Conservation (phyloP, 2,797 vertebrate genomes). For the Pteronotus mesoamericanus region DNA sequence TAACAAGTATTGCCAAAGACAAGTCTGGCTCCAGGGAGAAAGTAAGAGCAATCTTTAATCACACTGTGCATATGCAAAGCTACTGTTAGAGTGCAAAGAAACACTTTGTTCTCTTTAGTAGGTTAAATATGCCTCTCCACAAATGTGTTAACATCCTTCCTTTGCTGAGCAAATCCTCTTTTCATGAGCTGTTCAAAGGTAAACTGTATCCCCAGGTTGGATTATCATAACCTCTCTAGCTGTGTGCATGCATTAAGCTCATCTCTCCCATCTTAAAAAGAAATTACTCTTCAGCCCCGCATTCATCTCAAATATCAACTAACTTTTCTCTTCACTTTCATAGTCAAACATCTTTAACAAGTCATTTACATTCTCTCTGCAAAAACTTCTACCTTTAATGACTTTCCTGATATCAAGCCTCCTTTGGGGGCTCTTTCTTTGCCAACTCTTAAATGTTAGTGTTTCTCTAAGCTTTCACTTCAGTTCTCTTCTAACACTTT, state of each 20-base stretch:
- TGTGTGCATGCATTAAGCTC: constrained; percentile 41
- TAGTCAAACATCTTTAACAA: constrained; percentile 14
- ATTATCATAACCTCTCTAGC: constrained; percentile 63
- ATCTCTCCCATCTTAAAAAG: constrained; percentile 45
- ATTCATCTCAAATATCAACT: constrained; percentile 37
- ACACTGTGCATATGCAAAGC: constrained; percentile 58
- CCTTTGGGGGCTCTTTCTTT: not conserved
- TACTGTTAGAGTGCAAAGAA: constrained; percentile 48
- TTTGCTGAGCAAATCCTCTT: constrained; percentile 69
- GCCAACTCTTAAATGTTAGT: not conserved
- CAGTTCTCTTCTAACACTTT: not conserved
- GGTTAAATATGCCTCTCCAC: constrained; percentile 71
- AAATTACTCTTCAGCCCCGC: constrained; percentile 38
- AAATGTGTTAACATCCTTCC: constrained; percentile 67
- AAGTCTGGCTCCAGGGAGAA: constrained; percentile 57
- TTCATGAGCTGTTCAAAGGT: constrained; percentile 71
- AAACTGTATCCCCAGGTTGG: constrained; percentile 68
- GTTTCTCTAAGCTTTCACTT: not conserved
- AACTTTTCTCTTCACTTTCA: constrained; percentile 26
- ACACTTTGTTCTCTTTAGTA: constrained; percentile 69
- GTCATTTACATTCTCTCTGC: not conserved
- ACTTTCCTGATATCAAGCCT: not conserved
- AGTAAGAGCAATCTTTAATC: constrained; percentile 57
- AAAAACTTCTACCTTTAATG: constrained; percentile 2
- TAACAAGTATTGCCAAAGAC: constrained; percentile 50